phyloP scores from a whole-genome alignment of 2,113 vertebrate genomes.

The Pseudorectes ferrugineus region DNA sequence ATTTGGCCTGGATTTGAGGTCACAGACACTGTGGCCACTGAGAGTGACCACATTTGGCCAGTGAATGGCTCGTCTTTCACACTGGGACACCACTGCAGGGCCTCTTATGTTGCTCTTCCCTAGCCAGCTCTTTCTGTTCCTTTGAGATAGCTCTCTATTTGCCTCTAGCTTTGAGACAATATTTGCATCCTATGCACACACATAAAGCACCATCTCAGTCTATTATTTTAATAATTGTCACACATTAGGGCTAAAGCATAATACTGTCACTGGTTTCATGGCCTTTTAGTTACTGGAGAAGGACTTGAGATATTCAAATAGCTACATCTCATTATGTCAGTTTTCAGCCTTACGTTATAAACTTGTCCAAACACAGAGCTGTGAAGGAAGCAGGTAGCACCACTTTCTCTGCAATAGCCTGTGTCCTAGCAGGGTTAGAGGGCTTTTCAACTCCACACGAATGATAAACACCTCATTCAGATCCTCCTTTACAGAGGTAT shows the following conservation, averaged over 20 bases:
- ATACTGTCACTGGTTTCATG: neutral
- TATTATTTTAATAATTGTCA: neutral
- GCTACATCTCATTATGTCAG: neutral
- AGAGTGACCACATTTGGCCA: neutral
- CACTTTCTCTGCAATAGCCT: neutral
- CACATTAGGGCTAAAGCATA: neutral
- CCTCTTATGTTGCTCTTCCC: neutral
- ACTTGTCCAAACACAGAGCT: neutral
- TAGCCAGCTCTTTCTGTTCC: neutral
- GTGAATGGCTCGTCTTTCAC: neutral
- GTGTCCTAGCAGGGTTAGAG: neutral
- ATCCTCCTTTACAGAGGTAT: neutral
- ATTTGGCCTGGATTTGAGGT: neutral
- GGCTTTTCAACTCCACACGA: neutral
- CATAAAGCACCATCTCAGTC: neutral
- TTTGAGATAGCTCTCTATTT: neutral
- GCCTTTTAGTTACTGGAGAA: neutral
- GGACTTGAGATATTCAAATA: neutral
- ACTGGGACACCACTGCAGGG: neutral
- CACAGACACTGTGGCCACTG: neutral
- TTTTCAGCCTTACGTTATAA: neutral
- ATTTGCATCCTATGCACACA: neutral
- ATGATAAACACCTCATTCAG: neutral
- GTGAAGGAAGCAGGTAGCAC: neutral
- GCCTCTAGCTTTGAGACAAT: neutral